phyloP scores from a whole-genome alignment of 2,888 invertebrate species.

The Euzophera pinguis region DNA sequence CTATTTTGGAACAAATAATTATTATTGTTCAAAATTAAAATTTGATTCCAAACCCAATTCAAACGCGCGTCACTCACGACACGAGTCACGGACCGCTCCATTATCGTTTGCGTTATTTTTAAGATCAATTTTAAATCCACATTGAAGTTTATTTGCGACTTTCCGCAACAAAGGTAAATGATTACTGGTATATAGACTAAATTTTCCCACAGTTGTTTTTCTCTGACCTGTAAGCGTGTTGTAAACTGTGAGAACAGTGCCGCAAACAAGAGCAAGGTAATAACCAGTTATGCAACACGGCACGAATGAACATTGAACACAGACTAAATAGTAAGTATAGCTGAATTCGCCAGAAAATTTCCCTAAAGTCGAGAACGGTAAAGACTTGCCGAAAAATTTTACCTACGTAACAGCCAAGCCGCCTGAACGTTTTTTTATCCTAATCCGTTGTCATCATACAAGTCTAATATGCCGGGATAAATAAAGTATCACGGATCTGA shows the following conservation, averaged over 20 bases:
- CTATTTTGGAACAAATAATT: constrained; percentile 57
- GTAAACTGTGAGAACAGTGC: constrained; percentile 55
- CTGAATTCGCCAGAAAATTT: constrained; percentile 56
- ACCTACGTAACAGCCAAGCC: no score
- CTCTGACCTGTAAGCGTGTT: constrained; percentile 39
- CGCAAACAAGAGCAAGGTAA: constrained; percentile 58
- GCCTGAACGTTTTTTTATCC: no score
- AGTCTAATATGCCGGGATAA: no score
- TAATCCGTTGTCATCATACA: no score
- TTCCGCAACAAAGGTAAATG: constrained; percentile 15
- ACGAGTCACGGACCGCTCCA: constrained; percentile 26
- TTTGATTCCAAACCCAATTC: constrained; percentile 36
- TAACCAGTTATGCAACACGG: constrained; percentile 56
- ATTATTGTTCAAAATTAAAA: constrained; percentile 47
- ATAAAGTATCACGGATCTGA: no score
- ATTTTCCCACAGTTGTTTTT: constrained; percentile 62
- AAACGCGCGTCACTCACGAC: constrained; percentile 37
- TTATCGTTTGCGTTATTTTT: constrained; percentile 19
- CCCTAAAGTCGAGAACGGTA: not conserved
- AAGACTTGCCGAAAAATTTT: constrained; percentile 4
- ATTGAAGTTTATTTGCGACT: constrained; percentile 1
- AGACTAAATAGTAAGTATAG: constrained; percentile 36
- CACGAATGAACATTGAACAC: constrained; percentile 33
- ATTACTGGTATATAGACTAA: constrained; percentile 36
- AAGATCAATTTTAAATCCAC: constrained; percentile 8